A percentile compares a stretch with the other conserved stretches of the same genome.
Conservation (phyloP, 1,140 invertebrate species). For the Uloborus diversus region DNA sequence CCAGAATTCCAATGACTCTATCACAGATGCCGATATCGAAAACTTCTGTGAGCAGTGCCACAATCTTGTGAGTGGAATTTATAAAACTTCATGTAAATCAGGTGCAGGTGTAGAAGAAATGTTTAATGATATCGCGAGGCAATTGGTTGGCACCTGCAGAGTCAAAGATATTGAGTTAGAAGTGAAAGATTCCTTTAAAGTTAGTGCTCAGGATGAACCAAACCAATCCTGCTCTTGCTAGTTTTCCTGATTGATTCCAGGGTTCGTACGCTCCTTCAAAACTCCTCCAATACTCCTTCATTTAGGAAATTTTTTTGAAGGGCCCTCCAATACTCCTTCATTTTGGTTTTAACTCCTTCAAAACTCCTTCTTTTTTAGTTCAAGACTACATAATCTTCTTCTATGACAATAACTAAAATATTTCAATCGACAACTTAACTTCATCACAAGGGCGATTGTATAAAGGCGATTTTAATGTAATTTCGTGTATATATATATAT, state of each 20-base stretch:
- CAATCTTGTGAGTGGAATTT: slow-evolving; percentile 85
- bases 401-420: too few relatives aligned
- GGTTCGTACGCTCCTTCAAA: too few relatives aligned
- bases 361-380: too few relatives aligned
- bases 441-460: too few relatives aligned
- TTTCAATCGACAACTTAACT: too few relatives aligned
- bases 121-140: slow-evolving; percentile 60
- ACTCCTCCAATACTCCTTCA: too few relatives aligned
- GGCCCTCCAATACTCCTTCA: too few relatives aligned
- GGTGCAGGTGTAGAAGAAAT: slow-evolving; percentile 61
- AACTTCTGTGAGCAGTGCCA: slow-evolving; percentile 93
- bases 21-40: slow-evolving; percentile 89
- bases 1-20: slow-evolving; percentile 66
- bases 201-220: slow-evolving; percentile 43
- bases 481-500: too few relatives aligned
- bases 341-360: too few relatives aligned
- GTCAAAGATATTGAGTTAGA: slow-evolving; percentile 57
- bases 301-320: too few relatives aligned
- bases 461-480: too few relatives aligned
- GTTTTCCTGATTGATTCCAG: neutral
- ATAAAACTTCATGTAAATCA: slow-evolving; percentile 89
- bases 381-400: too few relatives aligned
- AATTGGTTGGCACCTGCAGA: slow-evolving; percentile 44
- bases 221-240: slow-evolving; percentile 42
- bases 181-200: slow-evolving; percentile 57